A percentile compares a stretch with the other conserved stretches of the same genome.
Conservation (phyloP, 2,113 vertebrate genomes). For the Sylvilagus bachmani region DNA sequence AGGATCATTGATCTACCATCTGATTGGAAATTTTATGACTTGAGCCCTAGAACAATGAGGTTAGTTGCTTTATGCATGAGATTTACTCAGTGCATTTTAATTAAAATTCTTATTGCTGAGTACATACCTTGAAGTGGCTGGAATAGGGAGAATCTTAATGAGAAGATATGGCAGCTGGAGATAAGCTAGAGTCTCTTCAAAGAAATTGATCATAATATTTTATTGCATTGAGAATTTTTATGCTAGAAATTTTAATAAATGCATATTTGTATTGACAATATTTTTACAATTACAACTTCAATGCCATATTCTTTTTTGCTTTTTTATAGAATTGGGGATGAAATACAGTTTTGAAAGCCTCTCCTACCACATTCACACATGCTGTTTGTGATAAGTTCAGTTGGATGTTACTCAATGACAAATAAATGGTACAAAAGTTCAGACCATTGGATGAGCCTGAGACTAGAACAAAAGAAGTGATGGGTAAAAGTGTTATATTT, state of each 20-base stretch:
- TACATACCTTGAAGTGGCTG: background rate
- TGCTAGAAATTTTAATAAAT: slow-evolving; percentile 53
- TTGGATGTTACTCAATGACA: background rate
- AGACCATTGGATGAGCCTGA: background rate
- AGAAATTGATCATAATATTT: background rate
- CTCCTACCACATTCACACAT: background rate
- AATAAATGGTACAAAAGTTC: background rate
- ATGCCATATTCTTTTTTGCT: background rate
- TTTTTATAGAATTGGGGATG: background rate
- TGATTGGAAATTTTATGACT: slow-evolving; percentile 22
- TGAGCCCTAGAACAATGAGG: background rate
- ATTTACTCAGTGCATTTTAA: background rate
- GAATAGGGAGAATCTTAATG: background rate
- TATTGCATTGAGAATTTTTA: background rate
- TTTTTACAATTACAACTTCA: slow-evolving; percentile 14
- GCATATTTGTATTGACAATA: background rate
- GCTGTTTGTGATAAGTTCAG: background rate
- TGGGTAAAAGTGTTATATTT: background rate
- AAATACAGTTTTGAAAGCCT: slow-evolving; percentile 7
- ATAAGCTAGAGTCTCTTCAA: background rate
- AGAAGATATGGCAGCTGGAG: background rate
- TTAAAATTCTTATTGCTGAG: slow-evolving; percentile 37
- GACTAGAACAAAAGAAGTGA: slow-evolving; percentile 32
- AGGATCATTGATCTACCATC: background rate
- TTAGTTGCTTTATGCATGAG: background rate